Conservation (phyloP, 2,888 invertebrate species). For the Steinernema scapterisci region DNA sequence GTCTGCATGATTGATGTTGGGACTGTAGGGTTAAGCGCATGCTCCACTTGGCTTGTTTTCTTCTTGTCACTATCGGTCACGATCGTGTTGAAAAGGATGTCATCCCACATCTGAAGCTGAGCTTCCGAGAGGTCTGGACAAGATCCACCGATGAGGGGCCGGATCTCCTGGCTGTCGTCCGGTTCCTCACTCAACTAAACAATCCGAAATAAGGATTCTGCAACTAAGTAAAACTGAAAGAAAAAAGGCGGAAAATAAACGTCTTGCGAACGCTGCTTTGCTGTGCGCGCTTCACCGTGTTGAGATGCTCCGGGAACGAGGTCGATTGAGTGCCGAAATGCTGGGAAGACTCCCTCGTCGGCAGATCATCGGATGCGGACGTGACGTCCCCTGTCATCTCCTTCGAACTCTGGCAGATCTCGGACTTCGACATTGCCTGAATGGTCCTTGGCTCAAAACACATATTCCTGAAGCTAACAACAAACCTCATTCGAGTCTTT, state of each 20-base stretch:
- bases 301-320: constrained; percentile 14
- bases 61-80: constrained; percentile 35
- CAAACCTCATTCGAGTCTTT: constrained; percentile 18
- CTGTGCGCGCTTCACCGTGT: background rate
- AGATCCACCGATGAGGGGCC: constrained; percentile 44
- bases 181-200: constrained; percentile 12
- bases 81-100: constrained; percentile 54
- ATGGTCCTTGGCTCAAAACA: background rate
- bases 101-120: constrained; percentile 58
- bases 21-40: background rate
- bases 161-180: background rate
- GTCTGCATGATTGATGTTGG: constrained; percentile 36
- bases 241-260: no score
- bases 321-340: background rate
- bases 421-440: background rate
- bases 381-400: constrained; percentile 10
- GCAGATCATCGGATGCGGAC: constrained; percentile 12
- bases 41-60: constrained; percentile 1
- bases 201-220: no score
- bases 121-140: constrained; percentile 58
- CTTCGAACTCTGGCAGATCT: background rate
- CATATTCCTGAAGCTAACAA: background rate
- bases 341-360: constrained; percentile 13
- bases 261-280: no score
- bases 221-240: no score